phyloP scores from a whole-genome alignment of 2,888 invertebrate species.

The Heliconius cydno region DNA sequence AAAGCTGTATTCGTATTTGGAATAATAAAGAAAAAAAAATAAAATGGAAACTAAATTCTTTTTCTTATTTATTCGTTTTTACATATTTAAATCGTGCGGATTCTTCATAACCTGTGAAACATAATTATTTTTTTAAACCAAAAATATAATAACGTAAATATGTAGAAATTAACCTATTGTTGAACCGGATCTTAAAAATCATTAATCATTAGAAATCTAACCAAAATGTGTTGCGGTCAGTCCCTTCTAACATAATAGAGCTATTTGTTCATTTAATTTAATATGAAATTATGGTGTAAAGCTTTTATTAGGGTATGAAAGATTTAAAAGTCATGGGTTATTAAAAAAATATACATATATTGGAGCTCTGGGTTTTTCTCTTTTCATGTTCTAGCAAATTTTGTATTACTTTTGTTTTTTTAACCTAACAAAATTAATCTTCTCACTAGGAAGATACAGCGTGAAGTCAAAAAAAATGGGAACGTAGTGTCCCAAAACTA shows the following conservation, averaged over 20 bases:
- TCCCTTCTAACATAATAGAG: constrained; percentile 45
- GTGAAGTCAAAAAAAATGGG: background rate
- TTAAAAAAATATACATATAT: too few relatives aligned
- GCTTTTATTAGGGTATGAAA: background rate
- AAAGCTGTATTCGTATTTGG: too few relatives aligned
- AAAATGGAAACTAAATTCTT: too few relatives aligned
- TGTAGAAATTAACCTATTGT: constrained; percentile 33
- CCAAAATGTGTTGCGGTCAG: constrained; percentile 50
- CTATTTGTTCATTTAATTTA: constrained; percentile 38
- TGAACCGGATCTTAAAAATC: constrained; percentile 40
- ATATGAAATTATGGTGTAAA: constrained; percentile 2
- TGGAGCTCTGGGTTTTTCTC: too few relatives aligned
- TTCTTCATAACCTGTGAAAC: too few relatives aligned
- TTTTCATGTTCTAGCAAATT: background rate
- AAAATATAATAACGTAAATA: background rate
- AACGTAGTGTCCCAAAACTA: too few relatives aligned
- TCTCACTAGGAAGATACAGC: background rate
- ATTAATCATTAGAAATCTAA: constrained; percentile 52
- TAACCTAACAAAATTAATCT: background rate
- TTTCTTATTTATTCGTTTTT: too few relatives aligned
- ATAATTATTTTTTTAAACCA: background rate
- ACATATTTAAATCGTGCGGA: too few relatives aligned
- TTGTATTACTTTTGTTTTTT: background rate
- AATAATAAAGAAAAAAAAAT: too few relatives aligned
- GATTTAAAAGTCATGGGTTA: background rate